These are phyloP conservation scores for Actenoides hombroni DNA, from an alignment of 2,113 vertebrate genomes.

Conservation along the genomic window DNA sequence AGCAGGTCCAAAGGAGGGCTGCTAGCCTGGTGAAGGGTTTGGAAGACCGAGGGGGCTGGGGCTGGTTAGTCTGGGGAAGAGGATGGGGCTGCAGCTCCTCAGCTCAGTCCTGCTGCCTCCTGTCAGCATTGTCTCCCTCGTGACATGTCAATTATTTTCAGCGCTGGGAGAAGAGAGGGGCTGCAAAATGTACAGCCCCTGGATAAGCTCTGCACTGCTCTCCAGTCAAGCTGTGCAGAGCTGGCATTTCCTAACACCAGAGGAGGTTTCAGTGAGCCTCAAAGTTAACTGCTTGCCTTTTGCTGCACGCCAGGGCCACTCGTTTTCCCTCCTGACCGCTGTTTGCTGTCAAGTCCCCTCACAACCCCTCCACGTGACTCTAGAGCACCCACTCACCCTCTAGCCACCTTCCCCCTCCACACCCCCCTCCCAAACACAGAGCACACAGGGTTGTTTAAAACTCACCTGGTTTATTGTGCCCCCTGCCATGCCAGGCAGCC, in stretches of 20 bases:
- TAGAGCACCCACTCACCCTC: neutral
- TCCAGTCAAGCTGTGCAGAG: fast-evolving
- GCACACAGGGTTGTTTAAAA: neutral
- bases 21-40: too few species aligned
- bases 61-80: too few species aligned
- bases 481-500: neutral
- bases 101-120: too few species aligned
- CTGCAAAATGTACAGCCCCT: neutral
- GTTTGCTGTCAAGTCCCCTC: neutral
- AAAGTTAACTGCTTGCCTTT: fast-evolving
- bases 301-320: neutral
- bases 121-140: fast-evolving
- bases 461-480: neutral
- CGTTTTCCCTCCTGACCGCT: fast-evolving
- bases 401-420: neutral
- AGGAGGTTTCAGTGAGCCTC: fast-evolving
- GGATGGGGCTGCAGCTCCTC: too few species aligned
- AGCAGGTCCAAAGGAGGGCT: too few species aligned
- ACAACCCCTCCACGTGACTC: fast-evolving
- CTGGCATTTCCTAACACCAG: too few species aligned
- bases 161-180: too few species aligned
- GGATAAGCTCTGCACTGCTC: neutral
- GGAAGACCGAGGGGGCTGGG: too few species aligned
- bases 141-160: neutral
- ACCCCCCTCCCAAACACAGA: neutral